Conservation (phyloP, 2,888 invertebrate species). For the Archips xylosteana region DNA sequence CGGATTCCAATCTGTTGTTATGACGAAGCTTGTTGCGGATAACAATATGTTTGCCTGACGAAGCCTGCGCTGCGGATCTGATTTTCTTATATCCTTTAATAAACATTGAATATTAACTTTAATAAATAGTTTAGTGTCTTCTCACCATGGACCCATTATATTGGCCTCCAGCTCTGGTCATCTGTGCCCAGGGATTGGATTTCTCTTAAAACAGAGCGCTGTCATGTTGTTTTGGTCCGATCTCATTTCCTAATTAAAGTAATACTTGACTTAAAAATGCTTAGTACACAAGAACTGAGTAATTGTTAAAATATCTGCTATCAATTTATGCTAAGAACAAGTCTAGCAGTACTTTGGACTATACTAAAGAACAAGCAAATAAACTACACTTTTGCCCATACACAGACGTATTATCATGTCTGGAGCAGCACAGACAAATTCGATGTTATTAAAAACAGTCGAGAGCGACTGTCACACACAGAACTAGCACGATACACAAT, state of each 20-base stretch:
- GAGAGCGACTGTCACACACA: constrained; percentile 30
- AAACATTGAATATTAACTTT: too few species aligned
- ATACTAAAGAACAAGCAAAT: not conserved
- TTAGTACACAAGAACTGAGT: not conserved
- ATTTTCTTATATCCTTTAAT: too few species aligned
- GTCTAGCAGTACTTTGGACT: not conserved
- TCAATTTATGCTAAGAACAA: not conserved
- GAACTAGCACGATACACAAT: not conserved
- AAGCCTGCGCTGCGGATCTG: too few species aligned
- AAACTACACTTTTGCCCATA: not conserved
- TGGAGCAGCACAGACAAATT: constrained; percentile 27
- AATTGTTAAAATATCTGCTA: not conserved
- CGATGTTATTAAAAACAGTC: constrained; percentile 38
- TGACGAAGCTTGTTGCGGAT: too few species aligned
- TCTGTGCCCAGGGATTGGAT: too few species aligned
- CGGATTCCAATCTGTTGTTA: too few species aligned
- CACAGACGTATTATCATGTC: not conserved
- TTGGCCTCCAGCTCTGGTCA: too few species aligned
- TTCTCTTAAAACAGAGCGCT: too few species aligned
- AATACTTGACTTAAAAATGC: not conserved
- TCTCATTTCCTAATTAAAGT: not conserved
- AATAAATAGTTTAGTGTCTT: too few species aligned
- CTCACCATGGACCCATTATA: too few species aligned
- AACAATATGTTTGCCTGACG: too few species aligned
- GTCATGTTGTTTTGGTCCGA: too few species aligned